These are phyloP conservation scores for Eristalis arbustorum DNA, from an alignment of 2,888 invertebrate genomes.

Conservation along the genomic window DNA sequence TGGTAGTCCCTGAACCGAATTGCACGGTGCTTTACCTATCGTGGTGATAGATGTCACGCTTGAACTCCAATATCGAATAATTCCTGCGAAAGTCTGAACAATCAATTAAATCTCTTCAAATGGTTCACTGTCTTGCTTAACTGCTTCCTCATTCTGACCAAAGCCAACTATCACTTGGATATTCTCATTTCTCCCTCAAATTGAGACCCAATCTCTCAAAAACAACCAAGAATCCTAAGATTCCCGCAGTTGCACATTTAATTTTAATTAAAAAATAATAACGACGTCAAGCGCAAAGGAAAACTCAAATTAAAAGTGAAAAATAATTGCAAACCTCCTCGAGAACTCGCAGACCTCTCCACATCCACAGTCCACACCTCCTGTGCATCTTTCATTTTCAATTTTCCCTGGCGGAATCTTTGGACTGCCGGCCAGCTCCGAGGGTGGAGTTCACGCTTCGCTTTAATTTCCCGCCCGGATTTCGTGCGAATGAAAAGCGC, in stretches of 20 bases:
- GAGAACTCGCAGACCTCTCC: constrained; percentile 47
- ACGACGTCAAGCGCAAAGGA: constrained; percentile 24
- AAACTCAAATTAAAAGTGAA: constrained; percentile 49
- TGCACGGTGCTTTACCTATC: no score
- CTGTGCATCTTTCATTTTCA: constrained; percentile 35
- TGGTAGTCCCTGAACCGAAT: no score
- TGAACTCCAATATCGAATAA: no score
- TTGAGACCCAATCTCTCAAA: constrained; percentile 17
- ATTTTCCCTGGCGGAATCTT: constrained; percentile 16
- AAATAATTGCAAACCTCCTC: constrained; percentile 59
- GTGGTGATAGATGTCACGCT: no score
- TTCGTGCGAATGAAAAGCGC: not conserved
- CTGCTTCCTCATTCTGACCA: no score
- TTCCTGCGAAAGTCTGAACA: no score
- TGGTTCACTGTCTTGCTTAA: no score
- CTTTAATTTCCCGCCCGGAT: constrained; percentile 28
- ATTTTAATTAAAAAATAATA: constrained; percentile 54
- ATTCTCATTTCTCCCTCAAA: constrained; percentile 2
- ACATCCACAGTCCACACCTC: not conserved
- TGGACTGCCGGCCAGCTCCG: constrained; percentile 14
- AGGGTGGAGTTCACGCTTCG: constrained; percentile 11
- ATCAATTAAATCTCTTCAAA: no score
- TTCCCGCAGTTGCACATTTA: not conserved
- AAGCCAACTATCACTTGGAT: no score
- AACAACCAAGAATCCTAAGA: not conserved